Evolutionary conservation across 2,888 invertebrate species (phyloP).

Genomic region (Caradrina kadenii): DNA sequence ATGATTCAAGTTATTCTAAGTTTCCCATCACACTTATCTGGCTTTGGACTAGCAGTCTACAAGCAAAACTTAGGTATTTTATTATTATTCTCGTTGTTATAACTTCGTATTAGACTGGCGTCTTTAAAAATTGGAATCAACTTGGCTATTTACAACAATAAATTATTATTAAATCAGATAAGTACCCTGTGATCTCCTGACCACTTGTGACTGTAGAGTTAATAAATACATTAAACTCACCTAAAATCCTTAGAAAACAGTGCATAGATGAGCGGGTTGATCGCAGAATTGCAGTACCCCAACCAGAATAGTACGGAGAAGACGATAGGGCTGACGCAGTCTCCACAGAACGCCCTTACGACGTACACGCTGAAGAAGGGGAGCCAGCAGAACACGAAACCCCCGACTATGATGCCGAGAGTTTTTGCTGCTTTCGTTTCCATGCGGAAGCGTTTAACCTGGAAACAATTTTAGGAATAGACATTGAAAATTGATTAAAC

Average conservation of each 20-base stretch:
- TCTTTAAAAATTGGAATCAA: too few relatives aligned
- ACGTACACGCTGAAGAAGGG: slow-evolving; percentile 99
- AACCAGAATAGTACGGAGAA: slow-evolving; percentile 99
- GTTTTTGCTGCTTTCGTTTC: slow-evolving; percentile 99
- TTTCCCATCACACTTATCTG: too few relatives aligned
- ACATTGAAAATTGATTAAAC: neutral
- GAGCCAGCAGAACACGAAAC: slow-evolving; percentile 99
- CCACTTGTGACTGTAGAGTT: too few relatives aligned
- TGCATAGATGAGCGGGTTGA: slow-evolving; percentile 98
- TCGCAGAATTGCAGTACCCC: slow-evolving; percentile 99
- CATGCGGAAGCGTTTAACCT: slow-evolving; percentile 97
- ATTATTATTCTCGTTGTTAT: too few relatives aligned
- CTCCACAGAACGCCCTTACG: slow-evolving; percentile 96
- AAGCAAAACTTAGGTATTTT: too few relatives aligned
- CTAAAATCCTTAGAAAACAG: slow-evolving; percentile 97
- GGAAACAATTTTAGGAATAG: slow-evolving; percentile 67
- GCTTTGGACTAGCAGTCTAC: too few relatives aligned
- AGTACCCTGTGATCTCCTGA: too few relatives aligned
- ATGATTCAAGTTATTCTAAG: too few relatives aligned
- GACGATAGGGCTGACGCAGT: slow-evolving; percentile 95
- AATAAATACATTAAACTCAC: slow-evolving; percentile 63
- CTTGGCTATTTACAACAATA: too few relatives aligned
- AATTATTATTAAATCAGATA: too few relatives aligned
- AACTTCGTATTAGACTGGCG: too few relatives aligned
- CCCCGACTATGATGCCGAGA: slow-evolving; percentile 98